Evolutionary conservation across 2,113 vertebrate genomes (phyloP).

Genomic region (Gila orcuttii): DNA sequence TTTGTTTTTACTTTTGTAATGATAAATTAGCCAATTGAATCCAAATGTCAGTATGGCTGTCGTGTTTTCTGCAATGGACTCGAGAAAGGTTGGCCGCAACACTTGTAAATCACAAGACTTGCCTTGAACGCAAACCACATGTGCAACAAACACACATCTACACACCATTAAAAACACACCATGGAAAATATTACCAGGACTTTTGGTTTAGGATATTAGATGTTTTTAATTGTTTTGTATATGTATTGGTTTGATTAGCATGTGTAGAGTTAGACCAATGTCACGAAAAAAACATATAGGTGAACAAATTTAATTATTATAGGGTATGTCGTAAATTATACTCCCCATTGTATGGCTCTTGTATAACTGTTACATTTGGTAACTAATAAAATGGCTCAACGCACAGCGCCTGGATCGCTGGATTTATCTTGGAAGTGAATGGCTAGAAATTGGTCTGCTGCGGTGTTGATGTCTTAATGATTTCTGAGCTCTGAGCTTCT

Average conservation of each 20-base stretch:
- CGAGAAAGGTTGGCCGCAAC: constrained; percentile 5
- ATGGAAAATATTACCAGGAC: constrained; percentile 18
- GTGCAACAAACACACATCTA: constrained; percentile 23
- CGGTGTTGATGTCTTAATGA: constrained; percentile 34
- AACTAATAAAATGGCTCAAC: constrained; percentile 31
- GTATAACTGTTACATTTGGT: background rate
- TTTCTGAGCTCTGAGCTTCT: constrained; percentile 14
- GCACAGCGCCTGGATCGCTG: constrained; percentile 5
- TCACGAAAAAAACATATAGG: background rate
- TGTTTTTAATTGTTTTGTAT: background rate
- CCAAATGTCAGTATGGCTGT: constrained; percentile 16
- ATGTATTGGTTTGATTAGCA: background rate
- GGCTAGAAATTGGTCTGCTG: background rate
- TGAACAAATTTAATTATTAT: background rate
- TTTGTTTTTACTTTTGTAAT: background rate
- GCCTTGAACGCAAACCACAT: constrained; percentile 28
- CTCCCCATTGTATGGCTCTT: background rate
- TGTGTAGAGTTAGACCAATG: background rate
- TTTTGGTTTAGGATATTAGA: background rate
- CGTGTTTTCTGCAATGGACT: constrained; percentile 8
- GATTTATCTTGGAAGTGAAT: constrained; percentile 47
- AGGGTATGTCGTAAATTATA: constrained; percentile 16
- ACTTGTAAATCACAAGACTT: constrained; percentile 36
- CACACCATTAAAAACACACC: constrained; percentile 2
- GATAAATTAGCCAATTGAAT: constrained; percentile 15